Evolutionary conservation across 2,113 vertebrate genomes (phyloP).

Genomic region (Eulemur macaco): DNA sequence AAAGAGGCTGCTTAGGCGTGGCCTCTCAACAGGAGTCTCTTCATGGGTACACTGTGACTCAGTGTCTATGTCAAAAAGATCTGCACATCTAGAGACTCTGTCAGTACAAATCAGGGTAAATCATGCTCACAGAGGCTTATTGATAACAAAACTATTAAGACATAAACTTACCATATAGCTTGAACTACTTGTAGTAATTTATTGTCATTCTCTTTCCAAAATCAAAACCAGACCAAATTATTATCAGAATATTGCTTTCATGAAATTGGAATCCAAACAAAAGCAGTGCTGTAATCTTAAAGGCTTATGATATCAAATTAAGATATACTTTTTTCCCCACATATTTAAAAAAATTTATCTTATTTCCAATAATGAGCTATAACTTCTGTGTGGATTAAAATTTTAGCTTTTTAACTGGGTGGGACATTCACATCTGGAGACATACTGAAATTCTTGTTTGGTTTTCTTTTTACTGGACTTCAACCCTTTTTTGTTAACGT

Average conservation of each 20-base stretch:
- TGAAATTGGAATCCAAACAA: conserved; percentile 9
- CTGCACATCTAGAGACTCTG: not conserved
- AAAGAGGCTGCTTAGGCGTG: not conserved
- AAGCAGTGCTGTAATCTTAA: conserved; percentile 33
- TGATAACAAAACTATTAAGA: not conserved
- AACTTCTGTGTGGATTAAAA: not conserved
- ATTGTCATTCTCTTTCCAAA: conserved; percentile 16
- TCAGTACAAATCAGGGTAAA: not conserved
- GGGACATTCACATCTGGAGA: not conserved
- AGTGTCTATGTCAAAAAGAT: conserved; percentile 2
- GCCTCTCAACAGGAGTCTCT: not conserved
- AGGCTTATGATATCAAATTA: not conserved
- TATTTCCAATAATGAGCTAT: conserved; percentile 2
- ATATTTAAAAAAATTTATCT: not conserved
- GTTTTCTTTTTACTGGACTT: conserved; percentile 32
- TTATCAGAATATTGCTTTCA: not conserved
- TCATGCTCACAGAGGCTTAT: not conserved
- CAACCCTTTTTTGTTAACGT: not conserved
- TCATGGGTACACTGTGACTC: not conserved
- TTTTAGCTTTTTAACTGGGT: conserved; percentile 11
- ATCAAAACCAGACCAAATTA: not conserved
- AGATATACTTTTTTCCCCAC: not conserved
- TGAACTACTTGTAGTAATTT: not conserved
- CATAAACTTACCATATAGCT: not conserved
- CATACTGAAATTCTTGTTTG: not conserved